Evolutionary conservation across 2,888 invertebrate species (phyloP).

Genomic region (Dicycla oo): DNA sequence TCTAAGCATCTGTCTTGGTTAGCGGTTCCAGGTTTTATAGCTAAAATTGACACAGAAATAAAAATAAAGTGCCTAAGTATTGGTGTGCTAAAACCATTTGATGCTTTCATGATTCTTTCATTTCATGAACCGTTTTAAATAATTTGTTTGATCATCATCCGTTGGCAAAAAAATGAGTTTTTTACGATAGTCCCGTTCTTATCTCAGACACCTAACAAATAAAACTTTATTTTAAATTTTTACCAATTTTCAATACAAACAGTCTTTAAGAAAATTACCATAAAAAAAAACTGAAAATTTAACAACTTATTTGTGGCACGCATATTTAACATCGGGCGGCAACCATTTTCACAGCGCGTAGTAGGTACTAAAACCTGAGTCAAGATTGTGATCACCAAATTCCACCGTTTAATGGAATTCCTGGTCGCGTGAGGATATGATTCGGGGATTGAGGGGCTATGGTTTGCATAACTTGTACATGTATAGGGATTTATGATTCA

Average conservation of each 20-base stretch:
- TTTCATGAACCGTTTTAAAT: background rate
- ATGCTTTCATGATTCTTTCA: background rate
- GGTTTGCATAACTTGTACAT: slow-evolving; percentile 63
- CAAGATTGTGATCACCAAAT: slow-evolving; percentile 72
- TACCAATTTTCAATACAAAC: slow-evolving; percentile 19
- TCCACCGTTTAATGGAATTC: slow-evolving; percentile 65
- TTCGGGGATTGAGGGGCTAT: slow-evolving; percentile 53
- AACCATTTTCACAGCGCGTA: slow-evolving; percentile 52
- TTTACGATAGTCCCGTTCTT: slow-evolving; percentile 5
- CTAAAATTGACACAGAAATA: slow-evolving; percentile 8
- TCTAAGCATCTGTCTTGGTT: slow-evolving; percentile 49
- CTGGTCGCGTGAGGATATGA: slow-evolving; percentile 57
- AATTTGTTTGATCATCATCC: background rate
- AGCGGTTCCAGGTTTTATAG: slow-evolving; percentile 35
- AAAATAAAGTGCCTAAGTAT: slow-evolving; percentile 20
- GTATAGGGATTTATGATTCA: slow-evolving; percentile 69
- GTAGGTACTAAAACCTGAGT: slow-evolving; percentile 36
- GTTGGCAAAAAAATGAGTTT: background rate
- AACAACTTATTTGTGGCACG: slow-evolving; percentile 51
- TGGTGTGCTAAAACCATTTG: background rate
- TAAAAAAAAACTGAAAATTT: slow-evolving; percentile 36
- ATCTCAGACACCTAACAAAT: slow-evolving; percentile 15
- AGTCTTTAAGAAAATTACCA: slow-evolving; percentile 35
- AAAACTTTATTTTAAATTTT: slow-evolving; percentile 7
- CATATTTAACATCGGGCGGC: slow-evolving; percentile 39